These are phyloP conservation scores for Ormyrus nitidulus DNA, from an alignment of 2,888 invertebrate species.

Conservation along the genomic window DNA sequence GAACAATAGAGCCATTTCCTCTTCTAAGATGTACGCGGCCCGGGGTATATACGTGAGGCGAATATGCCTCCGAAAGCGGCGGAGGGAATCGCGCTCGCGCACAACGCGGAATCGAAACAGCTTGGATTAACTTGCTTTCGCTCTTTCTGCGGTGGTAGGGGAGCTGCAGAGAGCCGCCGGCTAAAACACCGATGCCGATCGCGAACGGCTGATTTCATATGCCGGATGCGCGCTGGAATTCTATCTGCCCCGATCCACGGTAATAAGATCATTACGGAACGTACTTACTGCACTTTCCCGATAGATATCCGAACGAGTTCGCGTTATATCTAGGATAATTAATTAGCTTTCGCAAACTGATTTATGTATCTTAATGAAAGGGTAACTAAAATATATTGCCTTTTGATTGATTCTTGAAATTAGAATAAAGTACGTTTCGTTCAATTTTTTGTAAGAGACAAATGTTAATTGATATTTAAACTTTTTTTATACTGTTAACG, in stretches of 20 bases:
- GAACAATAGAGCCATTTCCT: constrained; percentile 32
- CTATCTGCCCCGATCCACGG: constrained; percentile 4
- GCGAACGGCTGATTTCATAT: constrained; percentile 21
- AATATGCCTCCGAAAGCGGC: not conserved
- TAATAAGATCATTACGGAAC: constrained; percentile 19
- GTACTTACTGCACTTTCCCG: not conserved
- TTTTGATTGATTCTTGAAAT: too few species aligned
- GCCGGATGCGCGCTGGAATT: constrained; percentile 19
- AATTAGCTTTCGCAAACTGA: too few species aligned
- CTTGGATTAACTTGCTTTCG: constrained; percentile 19
- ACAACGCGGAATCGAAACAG: constrained; percentile 22
- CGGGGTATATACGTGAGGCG: constrained; percentile 11
- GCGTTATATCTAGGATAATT: too few species aligned
- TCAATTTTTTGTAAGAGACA: too few species aligned
- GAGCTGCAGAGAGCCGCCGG: not conserved
- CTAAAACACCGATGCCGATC: not conserved
- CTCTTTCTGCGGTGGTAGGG: not conserved
- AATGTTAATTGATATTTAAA: too few species aligned
- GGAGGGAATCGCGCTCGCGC: not conserved
- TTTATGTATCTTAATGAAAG: too few species aligned
- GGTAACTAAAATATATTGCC: too few species aligned
- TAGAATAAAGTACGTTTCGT: too few species aligned
- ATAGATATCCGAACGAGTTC: not conserved
- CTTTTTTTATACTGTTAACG: too few species aligned
- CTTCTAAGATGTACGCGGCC: not conserved